phyloP scores from a whole-genome alignment of 2,113 vertebrate genomes.

The Periophthalmodon schlosseri region DNA sequence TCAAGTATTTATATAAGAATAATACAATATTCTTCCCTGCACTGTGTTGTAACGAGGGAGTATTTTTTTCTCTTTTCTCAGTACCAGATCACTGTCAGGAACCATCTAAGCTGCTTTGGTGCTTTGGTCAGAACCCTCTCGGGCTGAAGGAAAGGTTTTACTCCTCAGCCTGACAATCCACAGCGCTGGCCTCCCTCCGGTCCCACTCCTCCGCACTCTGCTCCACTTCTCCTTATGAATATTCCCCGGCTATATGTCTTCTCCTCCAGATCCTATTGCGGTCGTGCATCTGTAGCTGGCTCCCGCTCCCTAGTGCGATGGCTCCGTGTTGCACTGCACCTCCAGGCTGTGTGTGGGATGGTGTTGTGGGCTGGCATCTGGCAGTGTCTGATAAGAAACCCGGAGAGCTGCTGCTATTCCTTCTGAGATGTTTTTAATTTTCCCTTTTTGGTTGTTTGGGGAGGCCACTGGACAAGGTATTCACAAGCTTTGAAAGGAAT shows the following conservation, averaged over 20 bases:
- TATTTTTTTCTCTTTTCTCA: background rate
- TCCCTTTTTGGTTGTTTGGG: conserved; percentile 2
- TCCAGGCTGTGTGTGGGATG: conserved; percentile 73
- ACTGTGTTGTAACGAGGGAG: background rate
- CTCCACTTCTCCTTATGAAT: conserved; percentile 61
- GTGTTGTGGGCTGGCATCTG: conserved; percentile 73
- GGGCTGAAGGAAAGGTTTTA: conserved; percentile 17
- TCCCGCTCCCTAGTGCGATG: conserved; percentile 43
- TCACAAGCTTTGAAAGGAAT: conserved; percentile 37
- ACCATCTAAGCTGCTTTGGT: conserved; percentile 28
- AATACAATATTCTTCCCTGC: background rate
- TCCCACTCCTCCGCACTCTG: conserved; percentile 58
- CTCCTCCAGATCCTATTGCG: conserved; percentile 36
- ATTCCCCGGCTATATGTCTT: conserved; percentile 58
- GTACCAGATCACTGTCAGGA: conserved; percentile 14
- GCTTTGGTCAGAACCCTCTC: conserved; percentile 47
- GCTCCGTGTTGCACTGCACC: conserved; percentile 66
- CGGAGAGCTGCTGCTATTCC: conserved; percentile 55
- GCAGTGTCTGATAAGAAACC: conserved; percentile 74
- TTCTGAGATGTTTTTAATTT: conserved; percentile 46
- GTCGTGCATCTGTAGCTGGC: conserved; percentile 46
- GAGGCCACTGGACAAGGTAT: conserved; percentile 35
- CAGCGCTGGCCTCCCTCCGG: conserved; percentile 40
- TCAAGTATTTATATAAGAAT: background rate
- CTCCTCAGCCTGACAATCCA: conserved; percentile 37